A percentile compares a stretch with the other conserved stretches of the same genome.
Evolutionary conservation across 2,888 invertebrate genomes (phyloP).

Genomic region (Diaperis boleti): DNA sequence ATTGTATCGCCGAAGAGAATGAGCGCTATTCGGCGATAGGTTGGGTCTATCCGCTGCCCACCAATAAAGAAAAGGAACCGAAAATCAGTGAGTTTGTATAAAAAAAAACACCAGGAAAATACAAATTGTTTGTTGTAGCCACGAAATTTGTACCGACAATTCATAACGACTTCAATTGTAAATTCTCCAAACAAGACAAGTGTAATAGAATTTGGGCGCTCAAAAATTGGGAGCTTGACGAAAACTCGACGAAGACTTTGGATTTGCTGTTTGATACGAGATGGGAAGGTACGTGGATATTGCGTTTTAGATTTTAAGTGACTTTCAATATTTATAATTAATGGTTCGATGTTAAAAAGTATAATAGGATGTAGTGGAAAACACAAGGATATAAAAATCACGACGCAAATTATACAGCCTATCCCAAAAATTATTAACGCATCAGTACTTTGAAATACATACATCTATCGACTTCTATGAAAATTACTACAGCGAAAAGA

Average conservation of each 20-base stretch:
- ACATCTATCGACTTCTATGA: too few relatives aligned
- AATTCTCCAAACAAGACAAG: constrained; percentile 55
- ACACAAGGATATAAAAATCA: too few relatives aligned
- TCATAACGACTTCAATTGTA: constrained; percentile 57
- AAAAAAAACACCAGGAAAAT: not conserved
- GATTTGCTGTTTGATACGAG: constrained; percentile 57
- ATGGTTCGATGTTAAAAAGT: too few relatives aligned
- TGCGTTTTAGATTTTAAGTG: too few relatives aligned
- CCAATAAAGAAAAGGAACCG: constrained; percentile 49
- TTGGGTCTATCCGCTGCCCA: constrained; percentile 60
- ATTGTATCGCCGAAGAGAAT: constrained; percentile 60
- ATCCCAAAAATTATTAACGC: too few relatives aligned
- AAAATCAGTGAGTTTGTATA: constrained; percentile 54
- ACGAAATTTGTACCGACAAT: constrained; percentile 57
- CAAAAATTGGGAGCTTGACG: constrained; percentile 58
- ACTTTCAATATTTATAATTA: too few relatives aligned
- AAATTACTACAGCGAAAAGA: too few relatives aligned
- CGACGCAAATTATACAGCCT: too few relatives aligned
- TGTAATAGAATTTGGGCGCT: constrained; percentile 58
- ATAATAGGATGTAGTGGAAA: too few relatives aligned
- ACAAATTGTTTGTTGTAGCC: constrained; percentile 49
- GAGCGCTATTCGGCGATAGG: constrained; percentile 59
- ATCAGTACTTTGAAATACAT: too few relatives aligned
- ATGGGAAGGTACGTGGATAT: constrained; percentile 61
- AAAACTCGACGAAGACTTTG: constrained; percentile 52